A percentile compares a stretch with the other conserved stretches of the same genome.
These are phyloP conservation scores for Caenorhabditis tropicalis DNA, from an alignment of 1,140 invertebrate genomes.

Conservation along the genomic window DNA sequence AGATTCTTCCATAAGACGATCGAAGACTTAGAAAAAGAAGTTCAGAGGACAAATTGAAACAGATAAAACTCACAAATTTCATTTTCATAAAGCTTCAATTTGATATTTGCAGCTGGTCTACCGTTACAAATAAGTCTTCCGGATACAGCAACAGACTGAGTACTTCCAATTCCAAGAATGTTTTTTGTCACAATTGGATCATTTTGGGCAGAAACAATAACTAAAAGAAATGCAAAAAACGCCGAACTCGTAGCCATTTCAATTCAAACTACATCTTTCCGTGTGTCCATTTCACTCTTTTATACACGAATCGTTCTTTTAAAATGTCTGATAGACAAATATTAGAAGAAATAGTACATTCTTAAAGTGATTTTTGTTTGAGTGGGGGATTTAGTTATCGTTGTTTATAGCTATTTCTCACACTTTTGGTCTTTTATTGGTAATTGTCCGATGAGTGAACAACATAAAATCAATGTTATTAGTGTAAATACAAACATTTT, in stretches of 20 bases:
- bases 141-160: slow-evolving; percentile 21
- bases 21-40: slow-evolving; percentile 26
- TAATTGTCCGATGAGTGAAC: background rate
- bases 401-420: background rate
- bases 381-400: background rate
- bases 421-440: slow-evolving; percentile 1
- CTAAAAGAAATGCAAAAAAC: background rate
- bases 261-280: slow-evolving; percentile 6
- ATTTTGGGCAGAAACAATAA: background rate
- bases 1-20: background rate
- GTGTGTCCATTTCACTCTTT: background rate
- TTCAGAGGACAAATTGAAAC: background rate
- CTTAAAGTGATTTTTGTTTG: slow-evolving; percentile 29
- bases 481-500: background rate
- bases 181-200: background rate
- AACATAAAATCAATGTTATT: background rate
- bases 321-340: background rate
- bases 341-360: background rate
- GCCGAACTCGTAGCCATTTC: background rate
- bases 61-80: slow-evolving; percentile 6
- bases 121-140: slow-evolving; percentile 47
- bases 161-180: slow-evolving; percentile 42
- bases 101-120: background rate
- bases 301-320: background rate
- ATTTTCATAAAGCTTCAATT: slow-evolving; percentile 24